A percentile compares a stretch with the other conserved stretches of the same genome.
These are phyloP conservation scores for Erithacus rubecula DNA, from an alignment of 2,797 vertebrate genomes.

Conservation along the genomic window DNA sequence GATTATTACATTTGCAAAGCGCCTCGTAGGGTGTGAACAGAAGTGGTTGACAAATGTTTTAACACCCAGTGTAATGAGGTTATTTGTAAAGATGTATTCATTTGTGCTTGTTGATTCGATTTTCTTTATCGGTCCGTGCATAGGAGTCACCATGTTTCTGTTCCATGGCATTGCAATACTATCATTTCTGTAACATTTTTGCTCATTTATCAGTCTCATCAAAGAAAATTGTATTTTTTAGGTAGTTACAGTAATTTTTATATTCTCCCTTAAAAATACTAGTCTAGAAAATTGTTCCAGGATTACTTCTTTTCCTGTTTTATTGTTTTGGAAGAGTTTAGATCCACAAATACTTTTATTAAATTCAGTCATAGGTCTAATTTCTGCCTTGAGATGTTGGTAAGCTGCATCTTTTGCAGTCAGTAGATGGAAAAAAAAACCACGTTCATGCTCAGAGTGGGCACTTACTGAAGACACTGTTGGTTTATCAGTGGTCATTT, in stretches of 20 bases:
- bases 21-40: rapidly evolving
- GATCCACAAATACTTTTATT: background rate
- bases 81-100: background rate
- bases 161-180: background rate
- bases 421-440: background rate
- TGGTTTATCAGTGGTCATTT: background rate
- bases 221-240: background rate
- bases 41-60: background rate
- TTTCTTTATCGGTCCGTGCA: rapidly evolving
- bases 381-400: background rate
- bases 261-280: background rate
- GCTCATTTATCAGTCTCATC: background rate
- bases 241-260: background rate
- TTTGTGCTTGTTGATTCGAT: rapidly evolving
- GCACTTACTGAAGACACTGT: background rate
- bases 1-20: background rate
- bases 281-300: background rate
- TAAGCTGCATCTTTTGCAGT: background rate
- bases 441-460: rapidly evolving
- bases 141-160: background rate
- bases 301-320: background rate
- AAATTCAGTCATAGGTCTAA: background rate
- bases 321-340: background rate
- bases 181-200: background rate
- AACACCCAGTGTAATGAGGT: background rate